Conservation (phyloP, 2,797 vertebrate species). For the Miichthys miiuy region DNA sequence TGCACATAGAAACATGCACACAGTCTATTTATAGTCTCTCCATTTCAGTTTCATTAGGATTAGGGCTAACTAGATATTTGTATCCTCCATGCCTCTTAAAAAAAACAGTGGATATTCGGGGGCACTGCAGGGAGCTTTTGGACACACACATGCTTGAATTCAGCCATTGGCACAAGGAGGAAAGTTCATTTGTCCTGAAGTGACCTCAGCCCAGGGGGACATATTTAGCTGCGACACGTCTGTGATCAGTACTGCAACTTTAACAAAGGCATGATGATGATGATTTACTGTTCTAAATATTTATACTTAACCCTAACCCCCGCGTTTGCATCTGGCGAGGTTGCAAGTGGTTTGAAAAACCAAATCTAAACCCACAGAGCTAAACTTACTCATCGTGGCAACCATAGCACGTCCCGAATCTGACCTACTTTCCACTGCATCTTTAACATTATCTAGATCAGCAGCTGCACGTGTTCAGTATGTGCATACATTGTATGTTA, state of each 20-base stretch:
- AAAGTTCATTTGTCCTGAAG: constrained; percentile 36
- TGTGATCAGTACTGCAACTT: background rate
- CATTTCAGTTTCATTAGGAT: constrained; percentile 40
- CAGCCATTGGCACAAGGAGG: background rate
- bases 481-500: no score
- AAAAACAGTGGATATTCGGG: constrained; percentile 21
- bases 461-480: background rate
- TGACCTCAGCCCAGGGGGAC: constrained; percentile 18
- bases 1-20: background rate
- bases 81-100: constrained; percentile 12
- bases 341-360: background rate
- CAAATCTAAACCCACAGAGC: background rate
- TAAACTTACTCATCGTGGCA: background rate
- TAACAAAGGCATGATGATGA: background rate
- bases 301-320: background rate
- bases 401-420: background rate
- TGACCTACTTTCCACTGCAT: background rate
- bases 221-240: constrained; percentile 24
- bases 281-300: background rate
- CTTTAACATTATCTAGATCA: background rate
- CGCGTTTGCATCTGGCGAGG: background rate
- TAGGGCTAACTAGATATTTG: constrained; percentile 31
- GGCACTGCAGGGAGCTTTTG: background rate
- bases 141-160: background rate
- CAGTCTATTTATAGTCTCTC: constrained; percentile 13